phyloP scores from a whole-genome alignment of 1,140 invertebrate genomes.

The Bathynomus jamesi region DNA sequence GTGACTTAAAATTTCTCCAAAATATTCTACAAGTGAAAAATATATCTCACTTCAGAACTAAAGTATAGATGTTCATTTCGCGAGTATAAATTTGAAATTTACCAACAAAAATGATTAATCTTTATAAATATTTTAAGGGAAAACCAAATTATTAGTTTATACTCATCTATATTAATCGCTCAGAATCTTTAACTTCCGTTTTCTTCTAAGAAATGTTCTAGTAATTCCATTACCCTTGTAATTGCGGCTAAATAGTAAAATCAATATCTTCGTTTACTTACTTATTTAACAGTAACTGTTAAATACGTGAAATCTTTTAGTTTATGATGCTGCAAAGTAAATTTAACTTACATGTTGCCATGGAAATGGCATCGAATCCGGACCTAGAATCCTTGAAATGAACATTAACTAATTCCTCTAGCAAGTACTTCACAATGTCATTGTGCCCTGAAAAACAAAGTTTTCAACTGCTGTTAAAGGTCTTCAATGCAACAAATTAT shows the following conservation, averaged over 20 bases:
- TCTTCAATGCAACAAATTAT: too few species aligned
- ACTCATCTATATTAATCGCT: background rate
- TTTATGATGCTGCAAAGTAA: background rate
- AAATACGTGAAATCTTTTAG: background rate
- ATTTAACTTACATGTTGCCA: background rate
- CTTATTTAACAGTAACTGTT: background rate
- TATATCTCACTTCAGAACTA: too few species aligned
- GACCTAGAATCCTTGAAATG: background rate
- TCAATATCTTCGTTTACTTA: background rate
- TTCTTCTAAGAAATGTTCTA: too few species aligned
- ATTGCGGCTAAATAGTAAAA: background rate
- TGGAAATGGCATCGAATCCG: background rate
- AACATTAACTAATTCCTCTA: background rate
- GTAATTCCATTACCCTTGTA: background rate
- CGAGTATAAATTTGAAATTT: background rate
- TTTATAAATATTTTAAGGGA: background rate
- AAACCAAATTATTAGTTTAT: background rate
- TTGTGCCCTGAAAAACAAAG: background rate
- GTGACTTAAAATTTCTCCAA: background rate
- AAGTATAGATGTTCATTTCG: background rate
- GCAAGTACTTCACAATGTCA: background rate
- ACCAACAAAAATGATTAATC: background rate
- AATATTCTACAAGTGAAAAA: too few species aligned
- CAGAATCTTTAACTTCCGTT: too few species aligned
- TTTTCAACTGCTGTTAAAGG: background rate